phyloP scores from a whole-genome alignment of 2,797 vertebrate species.

The Brachyrhaphis roseni region DNA sequence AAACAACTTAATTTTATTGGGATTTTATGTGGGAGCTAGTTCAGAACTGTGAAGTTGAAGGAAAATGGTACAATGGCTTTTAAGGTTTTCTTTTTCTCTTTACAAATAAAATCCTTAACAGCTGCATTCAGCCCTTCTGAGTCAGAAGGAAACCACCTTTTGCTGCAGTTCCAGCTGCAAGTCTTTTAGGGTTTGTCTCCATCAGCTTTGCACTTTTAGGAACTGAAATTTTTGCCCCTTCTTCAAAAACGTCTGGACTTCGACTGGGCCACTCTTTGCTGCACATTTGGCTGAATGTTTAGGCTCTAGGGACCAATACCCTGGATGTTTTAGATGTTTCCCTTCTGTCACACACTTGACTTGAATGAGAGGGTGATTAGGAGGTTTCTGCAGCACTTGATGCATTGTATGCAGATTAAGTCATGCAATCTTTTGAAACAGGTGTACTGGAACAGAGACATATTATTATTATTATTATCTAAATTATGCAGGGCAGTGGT shows the following conservation, averaged over 20 bases:
- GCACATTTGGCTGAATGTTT: not conserved
- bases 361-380: too few relatives aligned
- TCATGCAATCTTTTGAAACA: too few relatives aligned
- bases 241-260: not conserved
- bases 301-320: not conserved
- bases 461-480: too few relatives aligned
- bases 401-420: too few relatives aligned
- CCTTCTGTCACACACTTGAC: too few relatives aligned
- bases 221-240: not conserved
- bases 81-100: not conserved
- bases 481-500: too few relatives aligned
- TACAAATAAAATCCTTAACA: not conserved
- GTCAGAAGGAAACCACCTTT: not conserved
- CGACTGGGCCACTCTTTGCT: not conserved
- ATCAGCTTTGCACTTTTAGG: not conserved
- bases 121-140: not conserved
- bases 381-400: too few relatives aligned
- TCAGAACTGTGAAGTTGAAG: not conserved
- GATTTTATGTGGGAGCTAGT: conserved; percentile 5
- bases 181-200: not conserved
- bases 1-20: not conserved
- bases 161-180: not conserved
- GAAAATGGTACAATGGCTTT: not conserved
- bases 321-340: too few relatives aligned
- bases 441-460: too few relatives aligned